These are phyloP conservation scores for Drosophila ustulata DNA, from an alignment of 2,888 invertebrate genomes.

Conservation along the genomic window DNA sequence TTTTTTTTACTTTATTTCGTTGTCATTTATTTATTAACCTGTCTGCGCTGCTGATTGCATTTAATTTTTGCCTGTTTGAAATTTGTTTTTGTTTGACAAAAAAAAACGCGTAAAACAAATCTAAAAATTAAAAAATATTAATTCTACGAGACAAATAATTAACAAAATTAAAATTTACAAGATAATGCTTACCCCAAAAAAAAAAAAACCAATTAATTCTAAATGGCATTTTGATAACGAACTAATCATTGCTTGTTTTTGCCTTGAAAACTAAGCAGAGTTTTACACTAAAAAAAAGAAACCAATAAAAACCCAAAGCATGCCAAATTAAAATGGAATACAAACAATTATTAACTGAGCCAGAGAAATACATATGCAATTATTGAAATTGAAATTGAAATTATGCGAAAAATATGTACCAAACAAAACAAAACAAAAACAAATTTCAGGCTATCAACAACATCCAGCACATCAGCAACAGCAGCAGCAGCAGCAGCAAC, in stretches of 20 bases:
- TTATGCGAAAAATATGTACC: constrained; percentile 41
- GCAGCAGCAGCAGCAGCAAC: constrained; percentile 42
- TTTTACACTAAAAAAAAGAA: constrained; percentile 46
- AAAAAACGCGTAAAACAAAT: constrained; percentile 43
- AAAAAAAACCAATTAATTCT: constrained; percentile 30
- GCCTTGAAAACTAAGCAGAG: constrained; percentile 51
- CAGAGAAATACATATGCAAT: constrained; percentile 24
- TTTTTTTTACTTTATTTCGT: constrained; percentile 12
- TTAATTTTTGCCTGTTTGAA: constrained; percentile 79
- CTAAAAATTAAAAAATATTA: constrained; percentile 39
- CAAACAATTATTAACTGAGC: constrained; percentile 32
- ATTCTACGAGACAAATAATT: constrained; percentile 34
- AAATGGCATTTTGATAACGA: constrained; percentile 70
- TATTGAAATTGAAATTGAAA: constrained; percentile 40
- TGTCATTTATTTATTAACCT: constrained; percentile 42
- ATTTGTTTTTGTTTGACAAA: constrained; percentile 78
- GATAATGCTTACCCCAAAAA: constrained; percentile 30
- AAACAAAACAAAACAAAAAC: constrained; percentile 79
- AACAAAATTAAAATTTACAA: constrained; percentile 44
- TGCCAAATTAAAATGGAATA: constrained; percentile 39
- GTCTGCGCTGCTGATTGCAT: constrained; percentile 59
- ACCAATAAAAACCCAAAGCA: constrained; percentile 43
- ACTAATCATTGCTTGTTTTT: constrained; percentile 72
- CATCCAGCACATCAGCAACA: constrained; percentile 41
- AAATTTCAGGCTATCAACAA: constrained; percentile 82